Conservation (phyloP, 2,888 invertebrate genomes). For the Phalera bucephala region DNA sequence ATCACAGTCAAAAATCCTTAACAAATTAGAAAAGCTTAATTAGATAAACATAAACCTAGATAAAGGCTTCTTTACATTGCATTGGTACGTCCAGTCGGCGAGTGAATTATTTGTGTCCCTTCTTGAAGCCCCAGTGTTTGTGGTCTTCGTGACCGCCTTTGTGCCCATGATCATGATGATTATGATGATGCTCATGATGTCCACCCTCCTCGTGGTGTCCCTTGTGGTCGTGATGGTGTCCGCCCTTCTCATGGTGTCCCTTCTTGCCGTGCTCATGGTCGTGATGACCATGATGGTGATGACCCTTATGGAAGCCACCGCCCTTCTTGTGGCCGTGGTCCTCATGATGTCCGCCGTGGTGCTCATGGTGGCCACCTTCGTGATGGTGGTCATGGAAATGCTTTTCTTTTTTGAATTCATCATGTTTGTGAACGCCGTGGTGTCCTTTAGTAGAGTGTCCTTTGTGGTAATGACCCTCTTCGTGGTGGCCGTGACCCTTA, state of each 20-base stretch:
- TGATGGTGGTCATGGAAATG: conserved; percentile 94
- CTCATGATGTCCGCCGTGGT: conserved; percentile 90
- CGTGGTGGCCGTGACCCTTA: conserved; percentile 81
- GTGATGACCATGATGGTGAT: conserved; percentile 90
- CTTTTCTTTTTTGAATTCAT: conserved; percentile 93
- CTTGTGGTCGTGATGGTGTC: conserved; percentile 90
- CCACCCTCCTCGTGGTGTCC: conserved; percentile 91
- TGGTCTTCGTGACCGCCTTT: conserved; percentile 92
- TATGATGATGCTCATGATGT: conserved; percentile 89
- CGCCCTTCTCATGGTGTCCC: conserved; percentile 91
- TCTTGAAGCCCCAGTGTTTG: conserved; percentile 90
- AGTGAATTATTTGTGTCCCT: conserved; percentile 66
- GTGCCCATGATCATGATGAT: conserved; percentile 89
- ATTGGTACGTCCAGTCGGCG: conserved; percentile 31
- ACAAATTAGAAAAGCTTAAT: conserved; percentile 56
- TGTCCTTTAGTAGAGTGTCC: conserved; percentile 94
- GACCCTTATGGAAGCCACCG: conserved; percentile 90
- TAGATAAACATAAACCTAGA: conserved; percentile 49
- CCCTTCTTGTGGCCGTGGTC: conserved; percentile 92
- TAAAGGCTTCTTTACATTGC: conserved; percentile 52
- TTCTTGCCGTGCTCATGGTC: conserved; percentile 92
- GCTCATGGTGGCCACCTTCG: conserved; percentile 90
- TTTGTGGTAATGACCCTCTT: conserved; percentile 89
- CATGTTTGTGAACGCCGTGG: conserved; percentile 92
- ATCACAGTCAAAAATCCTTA: conserved; percentile 66